Percentiles rank a stretch among this genome's conserved stretches.
These are phyloP conservation scores for Tapera naevia DNA, from an alignment of 2,797 vertebrate species.

Conservation along the genomic window DNA sequence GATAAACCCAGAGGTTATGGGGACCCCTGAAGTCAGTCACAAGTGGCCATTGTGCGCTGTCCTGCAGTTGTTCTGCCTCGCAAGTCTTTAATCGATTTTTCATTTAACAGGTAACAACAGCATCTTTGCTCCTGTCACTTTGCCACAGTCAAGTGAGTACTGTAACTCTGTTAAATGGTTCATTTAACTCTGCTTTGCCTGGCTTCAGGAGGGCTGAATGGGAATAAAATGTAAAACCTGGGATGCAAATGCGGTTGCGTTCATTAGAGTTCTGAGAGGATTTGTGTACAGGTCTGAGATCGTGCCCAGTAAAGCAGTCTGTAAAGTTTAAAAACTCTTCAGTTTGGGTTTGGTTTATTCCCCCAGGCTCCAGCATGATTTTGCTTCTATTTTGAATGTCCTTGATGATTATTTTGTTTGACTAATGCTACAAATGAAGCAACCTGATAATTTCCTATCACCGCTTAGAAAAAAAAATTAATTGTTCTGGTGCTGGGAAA, in stretches of 20 bases:
- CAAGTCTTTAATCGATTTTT: neutral
- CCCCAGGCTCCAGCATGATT: neutral
- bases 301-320: neutral
- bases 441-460: neutral
- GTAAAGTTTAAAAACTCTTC: neutral
- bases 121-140: conserved; percentile 85
- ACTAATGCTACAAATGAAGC: neutral
- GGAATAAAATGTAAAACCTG: neutral
- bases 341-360: neutral
- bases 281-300: neutral
- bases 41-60: fast-evolving
- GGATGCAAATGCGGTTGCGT: neutral
- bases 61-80: neutral
- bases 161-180: neutral
- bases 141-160: conserved; percentile 90
- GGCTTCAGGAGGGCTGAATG: neutral
- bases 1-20: neutral
- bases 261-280: neutral
- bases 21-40: neutral
- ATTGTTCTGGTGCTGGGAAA: neutral
- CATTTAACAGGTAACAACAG: conserved; percentile 84
- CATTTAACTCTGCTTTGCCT: neutral
- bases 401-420: neutral
- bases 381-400: neutral
- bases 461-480: neutral